These are phyloP conservation scores for Prunella strophiata DNA, from an alignment of 2,797 vertebrate species.

Conservation along the genomic window DNA sequence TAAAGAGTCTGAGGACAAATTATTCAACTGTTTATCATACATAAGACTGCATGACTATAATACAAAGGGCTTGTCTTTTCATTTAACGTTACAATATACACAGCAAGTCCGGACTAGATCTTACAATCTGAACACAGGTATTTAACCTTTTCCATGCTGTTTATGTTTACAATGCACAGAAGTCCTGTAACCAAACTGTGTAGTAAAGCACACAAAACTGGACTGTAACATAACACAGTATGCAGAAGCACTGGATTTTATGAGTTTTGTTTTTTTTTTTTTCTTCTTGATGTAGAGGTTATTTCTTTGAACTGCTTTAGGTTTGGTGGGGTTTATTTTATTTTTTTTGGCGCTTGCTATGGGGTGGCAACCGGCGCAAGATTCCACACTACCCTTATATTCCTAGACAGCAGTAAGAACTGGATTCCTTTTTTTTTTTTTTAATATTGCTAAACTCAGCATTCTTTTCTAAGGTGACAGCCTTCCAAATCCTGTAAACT, in stretches of 20 bases:
- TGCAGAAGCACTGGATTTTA: constrained; percentile 80
- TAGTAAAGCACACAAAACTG: constrained; percentile 89
- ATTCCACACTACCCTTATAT: constrained; percentile 44
- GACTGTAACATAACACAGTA: constrained; percentile 84
- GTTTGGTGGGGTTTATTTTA: background rate
- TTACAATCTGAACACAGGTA: constrained; percentile 99
- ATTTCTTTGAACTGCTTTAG: constrained; percentile 73
- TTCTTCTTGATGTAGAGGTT: constrained; percentile 64
- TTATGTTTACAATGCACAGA: constrained; percentile 99
- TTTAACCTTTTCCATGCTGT: constrained; percentile 99
- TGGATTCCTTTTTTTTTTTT: constrained; percentile 48
- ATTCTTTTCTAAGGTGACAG: constrained; percentile 60
- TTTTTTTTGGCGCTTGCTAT: constrained; percentile 75
- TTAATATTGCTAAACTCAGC: constrained; percentile 71
- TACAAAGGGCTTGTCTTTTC: constrained; percentile 97
- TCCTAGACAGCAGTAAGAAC: constrained; percentile 77
- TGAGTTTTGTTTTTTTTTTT: background rate
- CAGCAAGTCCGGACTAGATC: constrained; percentile 99
- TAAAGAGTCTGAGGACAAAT: constrained; percentile 93
- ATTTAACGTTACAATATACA: constrained; percentile 99
- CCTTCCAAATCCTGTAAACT: constrained; percentile 70
- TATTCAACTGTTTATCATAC: constrained; percentile 99
- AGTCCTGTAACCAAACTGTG: constrained; percentile 92
- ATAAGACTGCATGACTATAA: constrained; percentile 99
- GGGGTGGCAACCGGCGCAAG: constrained; percentile 73